phyloP scores from a whole-genome alignment of 2,113 vertebrate genomes.

The Colius striatus region DNA sequence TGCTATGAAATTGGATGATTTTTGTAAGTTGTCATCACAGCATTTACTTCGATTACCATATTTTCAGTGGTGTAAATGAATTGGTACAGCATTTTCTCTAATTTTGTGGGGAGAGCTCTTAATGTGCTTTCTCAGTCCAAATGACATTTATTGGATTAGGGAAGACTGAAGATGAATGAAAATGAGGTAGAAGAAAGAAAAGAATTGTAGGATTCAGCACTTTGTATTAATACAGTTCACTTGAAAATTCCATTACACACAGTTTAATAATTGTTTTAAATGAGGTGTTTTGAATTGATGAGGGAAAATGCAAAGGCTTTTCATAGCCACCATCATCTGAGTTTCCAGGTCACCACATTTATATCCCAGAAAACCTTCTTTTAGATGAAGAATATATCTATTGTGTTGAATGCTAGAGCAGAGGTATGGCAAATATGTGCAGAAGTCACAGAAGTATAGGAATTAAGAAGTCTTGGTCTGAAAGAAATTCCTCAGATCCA shows the following conservation, averaged over 20 bases:
- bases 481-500: background rate
- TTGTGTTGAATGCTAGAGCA: background rate
- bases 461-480: background rate
- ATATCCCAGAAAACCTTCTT: background rate
- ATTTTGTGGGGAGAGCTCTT: background rate
- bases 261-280: background rate
- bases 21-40: background rate
- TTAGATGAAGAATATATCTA: background rate
- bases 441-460: background rate
- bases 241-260: background rate
- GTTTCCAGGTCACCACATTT: background rate
- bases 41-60: background rate
- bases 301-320: background rate
- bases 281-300: background rate
- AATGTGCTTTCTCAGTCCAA: background rate
- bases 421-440: background rate
- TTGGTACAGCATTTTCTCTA: background rate
- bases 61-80: background rate
- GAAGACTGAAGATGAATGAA: background rate
- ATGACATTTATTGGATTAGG: background rate
- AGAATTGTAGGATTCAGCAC: background rate
- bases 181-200: background rate
- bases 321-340: accelerated
- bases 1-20: background rate
- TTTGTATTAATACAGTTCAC: background rate